phyloP scores from a whole-genome alignment of 2,888 invertebrate genomes.

The Folsomia candida region DNA sequence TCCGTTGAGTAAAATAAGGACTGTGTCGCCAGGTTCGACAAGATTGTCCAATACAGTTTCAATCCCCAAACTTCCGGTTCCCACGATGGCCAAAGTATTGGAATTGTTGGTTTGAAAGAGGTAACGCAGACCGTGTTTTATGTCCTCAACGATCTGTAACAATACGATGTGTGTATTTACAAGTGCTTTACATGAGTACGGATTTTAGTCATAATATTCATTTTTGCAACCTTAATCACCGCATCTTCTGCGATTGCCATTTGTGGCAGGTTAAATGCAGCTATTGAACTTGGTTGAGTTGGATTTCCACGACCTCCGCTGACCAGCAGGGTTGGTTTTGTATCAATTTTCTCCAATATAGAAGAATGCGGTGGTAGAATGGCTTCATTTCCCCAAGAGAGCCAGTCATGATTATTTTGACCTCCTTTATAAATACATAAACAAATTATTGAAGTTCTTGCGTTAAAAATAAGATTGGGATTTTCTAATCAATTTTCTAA shows the following conservation, averaged over 20 bases:
- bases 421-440: too few species aligned
- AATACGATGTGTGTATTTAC: not conserved
- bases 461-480: too few species aligned
- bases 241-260: not conserved
- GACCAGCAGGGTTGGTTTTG: not conserved
- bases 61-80: not conserved
- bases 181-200: not conserved
- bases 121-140: slow-evolving; percentile 9
- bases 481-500: too few species aligned
- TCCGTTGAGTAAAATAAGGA: slow-evolving; percentile 8
- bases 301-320: not conserved
- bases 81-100: not conserved
- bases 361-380: not conserved
- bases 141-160: not conserved
- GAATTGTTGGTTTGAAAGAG: slow-evolving; percentile 14
- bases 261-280: not conserved
- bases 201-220: not conserved
- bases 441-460: too few species aligned
- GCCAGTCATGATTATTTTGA: too few species aligned
- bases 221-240: not conserved
- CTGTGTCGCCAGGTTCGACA: slow-evolving; percentile 11
- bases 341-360: not conserved
- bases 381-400: too few species aligned
- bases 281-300: not conserved
- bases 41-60: slow-evolving; percentile 9